Base-by-base conservation (phyloP, 2,797 vertebrate genomes). In the Myotis findleyi region DNA sequence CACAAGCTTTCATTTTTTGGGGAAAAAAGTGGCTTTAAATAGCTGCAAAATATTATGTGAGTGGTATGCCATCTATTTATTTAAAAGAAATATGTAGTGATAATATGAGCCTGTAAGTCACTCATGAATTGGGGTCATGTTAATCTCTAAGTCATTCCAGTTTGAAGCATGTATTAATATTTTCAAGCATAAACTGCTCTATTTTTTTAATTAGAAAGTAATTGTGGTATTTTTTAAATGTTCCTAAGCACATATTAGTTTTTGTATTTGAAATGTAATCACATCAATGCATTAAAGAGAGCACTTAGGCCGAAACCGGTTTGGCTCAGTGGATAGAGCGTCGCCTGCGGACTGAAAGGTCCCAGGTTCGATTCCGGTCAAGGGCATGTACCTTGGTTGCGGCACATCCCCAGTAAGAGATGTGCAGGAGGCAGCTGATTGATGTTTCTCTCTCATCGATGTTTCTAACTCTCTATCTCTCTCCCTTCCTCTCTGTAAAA, bases 251-350 rank as follows among this genome's bases (percentile, higher is more conserved):
- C 4, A 59, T 71, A 17, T 82, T 93, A 21, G 25, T 81, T 68
- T 95, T 92, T 80, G 13, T 88, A 83, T 11, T 91, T 93, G 57
- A 75, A 83, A 89, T 92, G 92, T 90, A 89, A 82, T 95, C 10
- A 80, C 3, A 68, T 33, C 13, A n/a, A 14, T 62, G 11, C 72
- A 59, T 47, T 93, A 87, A 93, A 76, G 23, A 69, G n/a, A 68
- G 3, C 33, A 53, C 25, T 94, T 94, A 57, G 14, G 36, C 36
- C 36, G 36, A 36, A 36, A 5, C 36, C 3, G 36, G 36, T 36
- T 36, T 36, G 36, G 36, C 36, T 36, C 36, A 36, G 36, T 36
- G 36, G 36, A 36, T 36, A 36, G 36, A 36, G 36, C 36, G 36
- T 36, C 36, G 36, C 36, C 36, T 36, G 36, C 36, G 36, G 36